These are phyloP conservation scores for Habroteleia sp. DNA, from an alignment of 2,888 invertebrate species.

Conservation along the genomic window DNA sequence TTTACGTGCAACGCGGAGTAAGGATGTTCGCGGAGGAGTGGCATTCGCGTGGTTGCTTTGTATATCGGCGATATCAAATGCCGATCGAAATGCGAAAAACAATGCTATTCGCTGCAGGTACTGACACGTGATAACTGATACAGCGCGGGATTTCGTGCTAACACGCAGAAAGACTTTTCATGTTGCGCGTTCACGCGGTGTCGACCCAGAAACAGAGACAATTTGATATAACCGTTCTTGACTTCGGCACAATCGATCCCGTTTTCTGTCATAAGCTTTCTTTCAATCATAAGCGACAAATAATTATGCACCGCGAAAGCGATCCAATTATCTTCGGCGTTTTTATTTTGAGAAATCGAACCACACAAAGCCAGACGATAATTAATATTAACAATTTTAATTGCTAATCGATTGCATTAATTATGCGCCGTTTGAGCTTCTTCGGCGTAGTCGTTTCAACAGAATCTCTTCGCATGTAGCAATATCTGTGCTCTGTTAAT, in stretches of 20 bases:
- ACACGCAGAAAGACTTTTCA: conserved; percentile 35
- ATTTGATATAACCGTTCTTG: conserved; percentile 46
- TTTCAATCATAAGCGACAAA: conserved; percentile 19
- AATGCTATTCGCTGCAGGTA: conserved; percentile 43
- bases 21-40: conserved; percentile 5
- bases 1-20: conserved; percentile 15
- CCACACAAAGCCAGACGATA: too few relatives aligned
- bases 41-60: conserved; percentile 18
- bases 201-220: conserved; percentile 31
- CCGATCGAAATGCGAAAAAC: conserved; percentile 45
- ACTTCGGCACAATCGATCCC: conserved; percentile 39
- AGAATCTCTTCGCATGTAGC: too few relatives aligned
- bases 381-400: too few relatives aligned
- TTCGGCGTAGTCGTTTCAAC: too few relatives aligned
- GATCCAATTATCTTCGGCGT: not conserved
- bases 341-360: too few relatives aligned
- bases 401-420: too few relatives aligned
- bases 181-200: conserved; percentile 21
- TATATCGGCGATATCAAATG: conserved; percentile 34
- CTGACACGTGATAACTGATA: conserved; percentile 52
- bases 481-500: too few relatives aligned
- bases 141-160: conserved; percentile 20
- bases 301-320: conserved; percentile 4
- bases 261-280: conserved; percentile 12
- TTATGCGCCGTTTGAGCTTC: too few relatives aligned